These are phyloP conservation scores for Drosophila ironensis DNA, from an alignment of 1,140 invertebrate genomes.

Conservation along the genomic window DNA sequence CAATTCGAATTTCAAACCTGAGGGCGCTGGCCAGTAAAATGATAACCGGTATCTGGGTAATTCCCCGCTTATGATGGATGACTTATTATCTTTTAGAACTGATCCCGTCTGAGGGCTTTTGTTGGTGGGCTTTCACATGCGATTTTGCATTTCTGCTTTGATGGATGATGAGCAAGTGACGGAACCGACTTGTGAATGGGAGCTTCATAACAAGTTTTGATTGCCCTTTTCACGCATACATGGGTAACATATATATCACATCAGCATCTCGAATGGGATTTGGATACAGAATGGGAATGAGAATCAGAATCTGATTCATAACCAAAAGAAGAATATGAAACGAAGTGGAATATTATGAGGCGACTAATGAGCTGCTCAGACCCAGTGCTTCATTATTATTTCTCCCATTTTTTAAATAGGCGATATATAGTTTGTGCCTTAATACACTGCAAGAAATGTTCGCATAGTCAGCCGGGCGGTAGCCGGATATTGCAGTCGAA, in stretches of 20 bases:
- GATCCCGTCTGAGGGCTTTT: not conserved
- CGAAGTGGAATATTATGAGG: conserved; percentile 26
- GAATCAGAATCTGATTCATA: not conserved
- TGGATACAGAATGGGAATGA: not conserved
- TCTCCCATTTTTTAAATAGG: conserved; percentile 14
- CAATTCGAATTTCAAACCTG: too few species aligned
- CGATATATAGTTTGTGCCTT: conserved; percentile 32
- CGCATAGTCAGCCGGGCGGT: too few species aligned
- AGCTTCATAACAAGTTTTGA: conserved; percentile 38
- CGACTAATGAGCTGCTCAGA: conserved; percentile 24
- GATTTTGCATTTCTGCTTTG: conserved; percentile 3
- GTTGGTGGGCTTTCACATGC: not conserved
- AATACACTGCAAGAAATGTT: not conserved
- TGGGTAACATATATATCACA: conserved; percentile 17
- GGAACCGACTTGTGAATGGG: conserved; percentile 61
- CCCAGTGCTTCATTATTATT: conserved; percentile 40
- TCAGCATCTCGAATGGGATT: conserved; percentile 9
- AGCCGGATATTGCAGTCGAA: too few species aligned
- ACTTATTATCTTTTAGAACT: not conserved
- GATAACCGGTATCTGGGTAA: not conserved
- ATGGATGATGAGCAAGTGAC: conserved; percentile 38
- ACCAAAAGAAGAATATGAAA: not conserved
- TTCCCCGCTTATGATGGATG: not conserved
- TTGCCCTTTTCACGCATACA: conserved; percentile 22
- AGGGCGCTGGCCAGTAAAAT: too few species aligned